phyloP scores from a whole-genome alignment of 2,797 vertebrate genomes.

The Acanthopagrus latus region DNA sequence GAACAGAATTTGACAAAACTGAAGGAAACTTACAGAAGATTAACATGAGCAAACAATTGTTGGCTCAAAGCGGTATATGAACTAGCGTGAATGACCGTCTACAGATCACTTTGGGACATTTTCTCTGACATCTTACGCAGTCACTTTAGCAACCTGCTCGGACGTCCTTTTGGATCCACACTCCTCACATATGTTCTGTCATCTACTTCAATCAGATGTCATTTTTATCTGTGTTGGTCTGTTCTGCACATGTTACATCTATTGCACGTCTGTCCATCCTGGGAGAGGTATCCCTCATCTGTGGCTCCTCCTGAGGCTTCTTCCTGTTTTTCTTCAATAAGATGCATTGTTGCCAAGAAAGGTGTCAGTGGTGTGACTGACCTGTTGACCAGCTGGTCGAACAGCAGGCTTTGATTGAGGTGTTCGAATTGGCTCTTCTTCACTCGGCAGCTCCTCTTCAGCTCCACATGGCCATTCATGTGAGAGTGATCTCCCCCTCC shows the following conservation, averaged over 20 bases:
- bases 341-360: slow-evolving; percentile 1
- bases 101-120: background rate
- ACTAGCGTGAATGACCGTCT: background rate
- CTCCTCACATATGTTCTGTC: too few relatives aligned
- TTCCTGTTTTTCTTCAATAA: background rate
- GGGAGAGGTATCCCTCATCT: too few relatives aligned
- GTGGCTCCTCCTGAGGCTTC: too few relatives aligned
- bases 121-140: too few relatives aligned
- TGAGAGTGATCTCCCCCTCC: slow-evolving; percentile 92
- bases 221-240: too few relatives aligned
- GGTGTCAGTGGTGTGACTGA: slow-evolving; percentile 53
- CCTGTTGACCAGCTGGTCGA: slow-evolving; percentile 99
- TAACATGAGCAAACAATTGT: background rate
- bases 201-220: too few relatives aligned
- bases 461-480: slow-evolving; percentile 97
- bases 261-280: too few relatives aligned
- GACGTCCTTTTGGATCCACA: too few relatives aligned
- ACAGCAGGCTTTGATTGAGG: slow-evolving; percentile 98
- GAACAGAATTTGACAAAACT: background rate
- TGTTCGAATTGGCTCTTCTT: slow-evolving; percentile 98
- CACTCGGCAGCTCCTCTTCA: slow-evolving; percentile 95
- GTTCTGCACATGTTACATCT: too few relatives aligned
- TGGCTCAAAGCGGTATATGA: too few relatives aligned
- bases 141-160: too few relatives aligned
- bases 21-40: background rate